Percentiles rank a stretch among this genome's conserved stretches.
Evolutionary conservation across 2,113 vertebrate species (phyloP).

Genomic region (Lepisosteus oculatus): DNA sequence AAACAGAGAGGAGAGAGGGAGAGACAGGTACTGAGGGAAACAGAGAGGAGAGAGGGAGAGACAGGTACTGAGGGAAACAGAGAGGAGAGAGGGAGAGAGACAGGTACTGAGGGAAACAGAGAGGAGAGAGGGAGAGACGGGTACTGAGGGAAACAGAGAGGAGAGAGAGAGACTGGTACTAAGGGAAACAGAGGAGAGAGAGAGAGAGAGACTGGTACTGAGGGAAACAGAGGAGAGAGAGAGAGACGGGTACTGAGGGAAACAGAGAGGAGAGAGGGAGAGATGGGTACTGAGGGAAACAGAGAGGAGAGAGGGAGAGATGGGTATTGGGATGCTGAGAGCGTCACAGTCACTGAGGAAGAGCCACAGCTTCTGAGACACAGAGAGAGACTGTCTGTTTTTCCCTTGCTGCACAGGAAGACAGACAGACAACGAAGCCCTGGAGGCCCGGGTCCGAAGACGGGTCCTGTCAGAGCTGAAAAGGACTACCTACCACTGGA

Average conservation of each 20-base stretch:
- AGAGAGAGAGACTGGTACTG: background rate
- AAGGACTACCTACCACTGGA: conserved; percentile 77
- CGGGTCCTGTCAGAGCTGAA: conserved; percentile 67
- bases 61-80: too few species aligned
- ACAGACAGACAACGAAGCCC: conserved; percentile 43
- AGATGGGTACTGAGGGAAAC: background rate
- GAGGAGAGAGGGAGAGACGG: background rate
- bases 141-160: background rate
- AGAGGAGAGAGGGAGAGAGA: too few species aligned
- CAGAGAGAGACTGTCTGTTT: background rate
- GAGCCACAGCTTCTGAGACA: too few species aligned
- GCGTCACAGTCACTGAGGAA: too few species aligned
- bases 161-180: background rate
- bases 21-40: background rate
- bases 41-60: background rate
- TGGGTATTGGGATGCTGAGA: background rate
- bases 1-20: background rate
- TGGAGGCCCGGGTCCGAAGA: conserved; percentile 55
- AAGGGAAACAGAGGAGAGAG: background rate
- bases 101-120: background rate
- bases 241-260: conserved; percentile 19
- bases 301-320: background rate
- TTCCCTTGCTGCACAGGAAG: background rate
- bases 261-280: background rate
- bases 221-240: conserved; percentile 15